Conservation (phyloP, 1,140 invertebrate species). For the Penaeus vannamei region DNA sequence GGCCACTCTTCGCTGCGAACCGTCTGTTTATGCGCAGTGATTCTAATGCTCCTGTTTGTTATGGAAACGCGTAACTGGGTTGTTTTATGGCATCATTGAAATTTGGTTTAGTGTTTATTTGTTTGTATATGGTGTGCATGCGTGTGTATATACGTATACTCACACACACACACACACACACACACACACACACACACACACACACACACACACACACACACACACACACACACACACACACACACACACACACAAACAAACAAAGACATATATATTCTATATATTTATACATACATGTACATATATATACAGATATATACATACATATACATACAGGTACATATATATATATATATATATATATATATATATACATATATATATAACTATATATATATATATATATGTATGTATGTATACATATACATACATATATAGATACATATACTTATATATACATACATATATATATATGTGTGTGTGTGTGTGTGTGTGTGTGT, state of each 20-base stretch:
- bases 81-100: no score
- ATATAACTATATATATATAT: constrained; percentile 7
- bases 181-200: background rate
- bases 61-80: no score
- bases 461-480: no score
- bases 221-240: background rate
- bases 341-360: background rate
- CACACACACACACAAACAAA: background rate
- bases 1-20: no score
- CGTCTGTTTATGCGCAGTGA: no score
- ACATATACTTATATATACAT: background rate
- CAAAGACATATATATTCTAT: background rate
- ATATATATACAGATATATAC: constrained; percentile 1
- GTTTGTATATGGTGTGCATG: no score
- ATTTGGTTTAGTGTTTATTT: no score
- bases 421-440: background rate
- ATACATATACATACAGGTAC: background rate
- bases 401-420: background rate
- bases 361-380: background rate
- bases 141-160: no score
- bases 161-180: no score
- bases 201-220: no score
- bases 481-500: no score
- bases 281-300: background rate
- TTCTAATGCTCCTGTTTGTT: no score